These are phyloP conservation scores for Hirtodrosophila confusa DNA, from an alignment of 2,888 invertebrate species.

Conservation along the genomic window DNA sequence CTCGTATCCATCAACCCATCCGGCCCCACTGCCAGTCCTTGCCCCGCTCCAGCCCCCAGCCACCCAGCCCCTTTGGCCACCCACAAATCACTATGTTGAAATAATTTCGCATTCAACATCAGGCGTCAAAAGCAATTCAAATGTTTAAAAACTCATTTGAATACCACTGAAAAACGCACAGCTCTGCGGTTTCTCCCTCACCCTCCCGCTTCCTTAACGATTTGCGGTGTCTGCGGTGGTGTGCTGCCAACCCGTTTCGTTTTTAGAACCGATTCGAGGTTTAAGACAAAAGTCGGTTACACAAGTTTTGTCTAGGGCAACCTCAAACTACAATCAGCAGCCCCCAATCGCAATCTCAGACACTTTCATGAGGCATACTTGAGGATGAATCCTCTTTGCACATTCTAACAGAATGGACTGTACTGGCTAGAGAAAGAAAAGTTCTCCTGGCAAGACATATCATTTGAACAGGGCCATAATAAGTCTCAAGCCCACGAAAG, in stretches of 20 bases:
- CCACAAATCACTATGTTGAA: slow-evolving; percentile 56
- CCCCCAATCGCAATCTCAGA: slow-evolving; percentile 1
- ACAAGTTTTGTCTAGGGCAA: slow-evolving; percentile 38
- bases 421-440: too few relatives aligned
- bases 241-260: slow-evolving; percentile 4
- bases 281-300: slow-evolving; percentile 30
- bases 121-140: slow-evolving; percentile 72
- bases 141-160: slow-evolving; percentile 73
- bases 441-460: too few relatives aligned
- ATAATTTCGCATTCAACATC: slow-evolving; percentile 71
- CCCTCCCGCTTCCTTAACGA: background rate
- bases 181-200: slow-evolving; percentile 33
- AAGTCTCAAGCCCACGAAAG: too few relatives aligned
- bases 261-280: slow-evolving; percentile 1
- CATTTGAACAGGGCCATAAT: too few relatives aligned
- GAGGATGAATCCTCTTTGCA: too few relatives aligned
- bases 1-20: too few relatives aligned
- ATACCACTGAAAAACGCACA: slow-evolving; percentile 56
- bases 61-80: slow-evolving; percentile 4
- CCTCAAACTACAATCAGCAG: slow-evolving; percentile 4
- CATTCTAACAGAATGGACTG: too few relatives aligned
- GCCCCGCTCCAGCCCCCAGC: too few relatives aligned
- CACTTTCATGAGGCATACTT: slow-evolving; percentile 10
- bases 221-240: background rate
- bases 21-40: too few relatives aligned